phyloP scores from a whole-genome alignment of 2,113 vertebrate species.

The Vidua macroura region DNA sequence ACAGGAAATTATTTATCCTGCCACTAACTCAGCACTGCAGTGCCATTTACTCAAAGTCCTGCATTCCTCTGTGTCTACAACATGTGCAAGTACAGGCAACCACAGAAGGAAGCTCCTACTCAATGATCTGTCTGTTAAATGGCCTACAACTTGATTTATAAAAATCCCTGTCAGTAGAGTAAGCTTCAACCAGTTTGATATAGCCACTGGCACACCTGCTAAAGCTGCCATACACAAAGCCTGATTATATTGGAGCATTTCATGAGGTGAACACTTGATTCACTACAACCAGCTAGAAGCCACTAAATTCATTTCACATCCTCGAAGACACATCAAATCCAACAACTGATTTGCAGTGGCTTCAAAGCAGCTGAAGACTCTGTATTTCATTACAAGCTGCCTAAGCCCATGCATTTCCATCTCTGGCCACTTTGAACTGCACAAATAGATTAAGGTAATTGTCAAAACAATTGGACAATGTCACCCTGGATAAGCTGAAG shows the following conservation, averaged over 20 bases:
- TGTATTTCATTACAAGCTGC: conserved; percentile 24
- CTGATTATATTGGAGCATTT: background rate
- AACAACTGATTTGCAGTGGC: conserved; percentile 5
- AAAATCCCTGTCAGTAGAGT: background rate
- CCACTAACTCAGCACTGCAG: background rate
- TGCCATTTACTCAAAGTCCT: background rate
- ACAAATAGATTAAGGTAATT: conserved; percentile 44
- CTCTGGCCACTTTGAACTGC: background rate
- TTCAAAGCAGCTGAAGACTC: conserved; percentile 15
- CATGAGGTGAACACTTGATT: background rate
- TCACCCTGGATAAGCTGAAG: background rate
- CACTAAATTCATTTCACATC: background rate
- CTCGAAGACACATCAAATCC: background rate
- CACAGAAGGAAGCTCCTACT: background rate
- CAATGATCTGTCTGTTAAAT: background rate
- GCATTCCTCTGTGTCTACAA: background rate
- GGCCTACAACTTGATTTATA: background rate
- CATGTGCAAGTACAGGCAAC: background rate
- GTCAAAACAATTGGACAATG: conserved; percentile 24
- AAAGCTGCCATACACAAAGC: background rate
- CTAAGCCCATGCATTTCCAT: conserved; percentile 11
- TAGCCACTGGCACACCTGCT: background rate
- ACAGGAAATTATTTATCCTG: background rate
- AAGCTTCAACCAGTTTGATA: background rate
- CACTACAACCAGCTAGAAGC: background rate